These are phyloP conservation scores for Pangasius macronema DNA, from an alignment of 2,797 vertebrate species.

Conservation along the genomic window DNA sequence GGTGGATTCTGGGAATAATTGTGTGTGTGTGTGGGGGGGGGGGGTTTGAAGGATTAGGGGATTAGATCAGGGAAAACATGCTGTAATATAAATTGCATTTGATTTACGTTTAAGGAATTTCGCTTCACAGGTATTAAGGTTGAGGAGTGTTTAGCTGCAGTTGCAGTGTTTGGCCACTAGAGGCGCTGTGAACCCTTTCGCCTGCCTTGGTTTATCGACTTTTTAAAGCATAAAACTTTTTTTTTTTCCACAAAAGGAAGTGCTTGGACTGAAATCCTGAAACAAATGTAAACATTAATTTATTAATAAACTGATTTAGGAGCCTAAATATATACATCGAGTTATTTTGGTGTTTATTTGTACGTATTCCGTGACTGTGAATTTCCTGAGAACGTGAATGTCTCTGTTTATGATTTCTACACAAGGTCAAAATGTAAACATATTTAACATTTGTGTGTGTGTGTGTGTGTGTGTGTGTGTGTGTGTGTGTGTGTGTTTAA, in stretches of 20 bases:
- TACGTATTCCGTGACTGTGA: neutral
- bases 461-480: too few relatives aligned
- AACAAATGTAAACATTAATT: neutral
- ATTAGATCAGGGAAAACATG: constrained; percentile 61
- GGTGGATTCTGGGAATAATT: constrained; percentile 57
- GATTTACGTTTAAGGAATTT: constrained; percentile 57
- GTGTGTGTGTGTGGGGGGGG: constrained; percentile 15
- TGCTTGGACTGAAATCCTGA: neutral
- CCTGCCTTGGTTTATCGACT: neutral
- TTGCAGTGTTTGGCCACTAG: constrained; percentile 18
- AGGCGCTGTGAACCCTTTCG: neutral
- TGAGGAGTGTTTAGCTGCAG: neutral
- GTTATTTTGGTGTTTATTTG: neutral
- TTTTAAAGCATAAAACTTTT: neutral
- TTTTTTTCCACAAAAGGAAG: neutral
- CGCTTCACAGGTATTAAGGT: constrained; percentile 17
- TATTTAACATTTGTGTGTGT: neutral
- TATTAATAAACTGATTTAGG: neutral
- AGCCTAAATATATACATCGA: neutral
- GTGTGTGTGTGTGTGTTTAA: constrained; percentile 27
- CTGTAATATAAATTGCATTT: neutral
- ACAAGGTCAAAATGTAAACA: neutral
- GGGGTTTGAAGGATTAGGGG: constrained; percentile 67
- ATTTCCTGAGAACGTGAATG: neutral
- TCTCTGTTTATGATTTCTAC: neutral